Conservation (phyloP, 2,797 vertebrate species). For the Erethizon dorsatum region DNA sequence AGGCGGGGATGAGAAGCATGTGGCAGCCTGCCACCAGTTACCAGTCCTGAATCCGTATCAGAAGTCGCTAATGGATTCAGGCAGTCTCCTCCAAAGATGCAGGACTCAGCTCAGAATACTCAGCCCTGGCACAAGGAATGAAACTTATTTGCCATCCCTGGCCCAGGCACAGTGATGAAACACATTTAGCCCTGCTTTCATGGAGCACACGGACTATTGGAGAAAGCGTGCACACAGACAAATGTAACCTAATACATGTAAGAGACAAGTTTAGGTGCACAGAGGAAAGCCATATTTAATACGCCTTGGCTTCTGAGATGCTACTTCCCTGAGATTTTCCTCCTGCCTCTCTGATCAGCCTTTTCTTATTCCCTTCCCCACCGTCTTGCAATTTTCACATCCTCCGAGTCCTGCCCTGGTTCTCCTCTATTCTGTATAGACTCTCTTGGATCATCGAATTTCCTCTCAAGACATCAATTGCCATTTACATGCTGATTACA, state of each 20-base stretch:
- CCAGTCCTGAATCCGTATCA: not conserved
- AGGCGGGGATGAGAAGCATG: not conserved
- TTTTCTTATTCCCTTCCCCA: not conserved
- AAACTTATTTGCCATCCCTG: not conserved
- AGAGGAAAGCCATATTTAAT: not conserved
- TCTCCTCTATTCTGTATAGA: not conserved
- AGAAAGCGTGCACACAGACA: not conserved
- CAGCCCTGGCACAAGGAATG: not conserved
- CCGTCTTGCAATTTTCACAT: too few relatives aligned
- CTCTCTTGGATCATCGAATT: not conserved
- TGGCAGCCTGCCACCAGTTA: constrained; percentile 3
- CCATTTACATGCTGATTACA: not conserved
- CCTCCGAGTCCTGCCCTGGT: not conserved
- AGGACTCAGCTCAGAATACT: not conserved
- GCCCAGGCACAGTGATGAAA: not conserved
- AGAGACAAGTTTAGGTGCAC: not conserved
- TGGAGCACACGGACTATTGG: not conserved
- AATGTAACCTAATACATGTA: too few relatives aligned
- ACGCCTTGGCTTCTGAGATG: not conserved
- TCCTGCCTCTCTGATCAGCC: not conserved
- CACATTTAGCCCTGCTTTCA: not conserved
- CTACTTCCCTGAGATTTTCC: not conserved
- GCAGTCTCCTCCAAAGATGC: not conserved
- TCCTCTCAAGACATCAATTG: not conserved
- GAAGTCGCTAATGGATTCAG: constrained; percentile 30